These are phyloP conservation scores for Cataglyphis hispanica DNA, from an alignment of 1,140 invertebrate genomes.

Conservation along the genomic window DNA sequence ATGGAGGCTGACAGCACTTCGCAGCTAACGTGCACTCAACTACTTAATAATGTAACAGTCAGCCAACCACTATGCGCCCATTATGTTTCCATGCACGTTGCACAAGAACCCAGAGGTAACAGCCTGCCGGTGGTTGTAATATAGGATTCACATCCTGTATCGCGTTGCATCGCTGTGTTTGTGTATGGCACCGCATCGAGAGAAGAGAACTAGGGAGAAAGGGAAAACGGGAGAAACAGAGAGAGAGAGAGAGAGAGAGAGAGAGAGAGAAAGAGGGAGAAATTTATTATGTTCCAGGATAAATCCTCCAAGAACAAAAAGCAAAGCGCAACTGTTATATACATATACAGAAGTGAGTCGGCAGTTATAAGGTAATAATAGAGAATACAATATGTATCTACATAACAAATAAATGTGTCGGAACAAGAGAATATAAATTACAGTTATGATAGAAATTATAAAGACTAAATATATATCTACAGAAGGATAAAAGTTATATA, in stretches of 20 bases:
- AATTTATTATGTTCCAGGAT: constrained; percentile 62
- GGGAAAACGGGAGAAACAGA: neutral
- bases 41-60: constrained; percentile 83
- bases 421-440: constrained; percentile 56
- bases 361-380: constrained; percentile 61
- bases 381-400: constrained; percentile 50
- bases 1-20: constrained; percentile 81
- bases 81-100: constrained; percentile 80
- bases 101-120: constrained; percentile 73
- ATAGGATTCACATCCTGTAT: constrained; percentile 73
- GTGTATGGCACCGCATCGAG: constrained; percentile 48
- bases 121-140: constrained; percentile 71
- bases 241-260: neutral
- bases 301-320: constrained; percentile 61
- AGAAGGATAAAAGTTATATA: neutral
- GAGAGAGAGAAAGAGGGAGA: constrained; percentile 33
- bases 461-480: constrained; percentile 1
- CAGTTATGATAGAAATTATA: constrained; percentile 6
- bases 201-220: neutral
- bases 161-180: constrained; percentile 54
- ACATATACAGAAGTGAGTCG: constrained; percentile 47
- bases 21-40: constrained; percentile 81
- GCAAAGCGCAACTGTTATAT: constrained; percentile 45
- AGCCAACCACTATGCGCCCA: constrained; percentile 81
- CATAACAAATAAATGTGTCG: constrained; percentile 53